A percentile compares a stretch with the other conserved stretches of the same genome.
Evolutionary conservation across 2,797 vertebrate genomes (phyloP).

Genomic region (Enteromius afrohamiltoni): DNA sequence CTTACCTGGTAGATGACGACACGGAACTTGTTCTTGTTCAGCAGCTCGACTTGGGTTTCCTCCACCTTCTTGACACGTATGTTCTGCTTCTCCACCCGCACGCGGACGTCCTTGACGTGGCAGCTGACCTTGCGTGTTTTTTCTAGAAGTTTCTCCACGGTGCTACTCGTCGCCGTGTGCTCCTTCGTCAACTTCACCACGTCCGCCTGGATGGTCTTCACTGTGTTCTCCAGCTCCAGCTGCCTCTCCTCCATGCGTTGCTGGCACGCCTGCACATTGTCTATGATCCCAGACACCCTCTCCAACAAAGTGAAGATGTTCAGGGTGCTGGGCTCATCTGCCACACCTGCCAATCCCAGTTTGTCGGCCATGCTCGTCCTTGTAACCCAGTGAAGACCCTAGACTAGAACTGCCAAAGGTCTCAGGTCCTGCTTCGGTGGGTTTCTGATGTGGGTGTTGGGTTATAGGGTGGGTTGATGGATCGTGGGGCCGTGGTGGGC

Average conservation of each 20-base stretch:
- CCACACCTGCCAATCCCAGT: slow-evolving; percentile 65
- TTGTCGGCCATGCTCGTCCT: slow-evolving; percentile 73
- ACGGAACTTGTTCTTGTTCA: slow-evolving; percentile 96
- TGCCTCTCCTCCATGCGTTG: slow-evolving; percentile 94
- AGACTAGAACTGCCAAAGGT: slow-evolving; percentile 14
- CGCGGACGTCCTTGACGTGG: slow-evolving; percentile 92
- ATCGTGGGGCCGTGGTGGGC: slow-evolving; percentile 59
- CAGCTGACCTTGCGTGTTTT: slow-evolving; percentile 94
- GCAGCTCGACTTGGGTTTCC: slow-evolving; percentile 91
- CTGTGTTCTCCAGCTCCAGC: slow-evolving; percentile 87
- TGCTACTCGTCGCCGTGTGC: slow-evolving; percentile 83
- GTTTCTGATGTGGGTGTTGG: slow-evolving; percentile 27
- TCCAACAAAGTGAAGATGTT: slow-evolving; percentile 90
- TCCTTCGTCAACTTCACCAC: slow-evolving; percentile 88
- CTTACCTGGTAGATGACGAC: slow-evolving; percentile 97
- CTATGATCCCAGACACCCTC: slow-evolving; percentile 92
- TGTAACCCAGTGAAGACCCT: slow-evolving; percentile 27
- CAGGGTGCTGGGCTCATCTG: slow-evolving; percentile 83
- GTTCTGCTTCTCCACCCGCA: slow-evolving; percentile 91
- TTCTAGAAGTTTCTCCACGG: slow-evolving; percentile 88
- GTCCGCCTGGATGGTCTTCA: slow-evolving; percentile 92
- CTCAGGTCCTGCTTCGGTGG: slow-evolving; percentile 36
- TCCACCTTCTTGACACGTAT: slow-evolving; percentile 89
- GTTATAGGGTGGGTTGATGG: slow-evolving; percentile 31
- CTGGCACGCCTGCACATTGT: slow-evolving; percentile 91